phyloP scores from a whole-genome alignment of 1,140 invertebrate species.

The Centruroides vittatus region DNA sequence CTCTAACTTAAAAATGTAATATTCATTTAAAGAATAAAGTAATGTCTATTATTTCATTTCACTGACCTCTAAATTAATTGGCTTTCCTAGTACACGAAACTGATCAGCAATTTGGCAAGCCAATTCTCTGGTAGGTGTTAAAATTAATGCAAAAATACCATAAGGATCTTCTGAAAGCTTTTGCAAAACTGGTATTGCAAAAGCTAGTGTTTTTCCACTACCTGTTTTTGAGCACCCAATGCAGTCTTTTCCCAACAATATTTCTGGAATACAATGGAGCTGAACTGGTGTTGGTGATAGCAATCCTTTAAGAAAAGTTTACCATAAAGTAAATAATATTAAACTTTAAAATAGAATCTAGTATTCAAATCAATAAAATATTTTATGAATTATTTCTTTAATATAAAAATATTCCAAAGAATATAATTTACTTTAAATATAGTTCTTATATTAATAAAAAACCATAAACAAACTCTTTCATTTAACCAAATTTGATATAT shows the following conservation, averaged over 20 bases:
- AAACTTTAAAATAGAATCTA: too few species aligned
- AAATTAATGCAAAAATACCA: slow-evolving; percentile 88
- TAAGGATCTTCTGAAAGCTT: slow-evolving; percentile 81
- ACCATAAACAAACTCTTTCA: too few species aligned
- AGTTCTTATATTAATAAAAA: too few species aligned
- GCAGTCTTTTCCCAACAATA: slow-evolving; percentile 89
- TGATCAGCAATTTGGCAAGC: slow-evolving; percentile 98
- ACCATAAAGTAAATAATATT: not conserved
- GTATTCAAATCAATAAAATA: too few species aligned
- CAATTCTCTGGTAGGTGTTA: slow-evolving; percentile 95
- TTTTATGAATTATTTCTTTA: too few species aligned
- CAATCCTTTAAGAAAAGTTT: slow-evolving; percentile 3
- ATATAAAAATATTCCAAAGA: too few species aligned
- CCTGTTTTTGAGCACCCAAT: slow-evolving; percentile 97
- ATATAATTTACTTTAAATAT: too few species aligned
- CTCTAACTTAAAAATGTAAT: too few species aligned
- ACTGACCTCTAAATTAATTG: too few species aligned
- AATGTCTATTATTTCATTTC: too few species aligned
- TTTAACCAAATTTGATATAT: too few species aligned
- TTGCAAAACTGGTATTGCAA: slow-evolving; percentile 97
- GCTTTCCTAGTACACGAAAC: slow-evolving; percentile 59
- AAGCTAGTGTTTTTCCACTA: slow-evolving; percentile 96
- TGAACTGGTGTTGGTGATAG: slow-evolving; percentile 97
- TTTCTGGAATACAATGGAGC: slow-evolving; percentile 91
- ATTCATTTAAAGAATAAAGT: too few species aligned